Percentiles rank a stretch among this genome's conserved stretches.
Conservation (phyloP, 1,140 invertebrate genomes). For the Halesus radiatus region DNA sequence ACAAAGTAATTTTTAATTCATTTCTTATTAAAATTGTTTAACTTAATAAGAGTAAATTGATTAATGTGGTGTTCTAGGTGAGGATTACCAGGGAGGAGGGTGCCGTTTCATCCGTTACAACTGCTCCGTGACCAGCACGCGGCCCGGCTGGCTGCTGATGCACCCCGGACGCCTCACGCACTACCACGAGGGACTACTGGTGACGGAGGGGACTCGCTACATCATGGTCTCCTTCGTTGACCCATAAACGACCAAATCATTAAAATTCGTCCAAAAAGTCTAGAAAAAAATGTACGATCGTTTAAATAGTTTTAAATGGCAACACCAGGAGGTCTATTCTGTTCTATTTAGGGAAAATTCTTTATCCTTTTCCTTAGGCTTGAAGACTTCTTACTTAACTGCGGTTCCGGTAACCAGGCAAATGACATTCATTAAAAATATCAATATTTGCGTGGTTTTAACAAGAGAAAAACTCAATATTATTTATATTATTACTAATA, state of each 20-base stretch:
- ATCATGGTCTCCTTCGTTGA: constrained; percentile 99
- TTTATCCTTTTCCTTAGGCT: no score
- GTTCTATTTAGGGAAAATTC: no score
- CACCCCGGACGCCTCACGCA: constrained; percentile 98
- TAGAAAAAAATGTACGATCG: background rate
- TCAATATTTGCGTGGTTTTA: no score
- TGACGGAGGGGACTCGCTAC: constrained; percentile 94
- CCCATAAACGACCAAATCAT: constrained; percentile 70
- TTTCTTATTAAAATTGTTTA: no score
- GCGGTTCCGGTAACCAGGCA: no score
- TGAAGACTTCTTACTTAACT: no score
- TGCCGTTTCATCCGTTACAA: constrained; percentile 96
- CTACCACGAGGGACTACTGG: constrained; percentile 93
- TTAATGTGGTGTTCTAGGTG: constrained; percentile 60
- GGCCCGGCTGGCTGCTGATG: constrained; percentile 95
- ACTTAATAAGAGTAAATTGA: background rate
- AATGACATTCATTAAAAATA: no score
- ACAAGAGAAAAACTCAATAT: no score
- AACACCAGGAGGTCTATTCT: background rate
- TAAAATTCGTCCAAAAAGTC: background rate
- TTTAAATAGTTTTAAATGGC: background rate
- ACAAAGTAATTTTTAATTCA: no score
- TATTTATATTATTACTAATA: no score
- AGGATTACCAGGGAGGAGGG: constrained; percentile 92
- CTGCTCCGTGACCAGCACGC: constrained; percentile 91